Evolutionary conservation across 2,797 vertebrate genomes (phyloP), one percentile per base, ranked within the genome.

Genomic region (Tragopan temminckii): DNA sequence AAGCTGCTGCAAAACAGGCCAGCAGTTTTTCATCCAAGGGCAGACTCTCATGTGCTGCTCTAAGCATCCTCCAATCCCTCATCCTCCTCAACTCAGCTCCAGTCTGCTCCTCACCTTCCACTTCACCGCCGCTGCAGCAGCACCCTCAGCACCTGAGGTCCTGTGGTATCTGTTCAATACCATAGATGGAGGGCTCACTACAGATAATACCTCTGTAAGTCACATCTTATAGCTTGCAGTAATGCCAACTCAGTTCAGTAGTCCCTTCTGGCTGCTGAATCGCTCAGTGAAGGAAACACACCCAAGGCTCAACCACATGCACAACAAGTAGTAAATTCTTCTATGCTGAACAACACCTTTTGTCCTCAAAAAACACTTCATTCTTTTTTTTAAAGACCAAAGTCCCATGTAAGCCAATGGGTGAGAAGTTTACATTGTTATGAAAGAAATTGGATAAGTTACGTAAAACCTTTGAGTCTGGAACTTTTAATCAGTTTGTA

Each of bases 191-290:
- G 43, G 35, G 76, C 50, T 85, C 50, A 7, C 40, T 76, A 43
- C 67, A 77, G 63, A 80, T 94, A 91, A 89, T 11, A 57, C 29
- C 40, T 59, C 20, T 68, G 80, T 81, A 88, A 90, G 88, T 93
- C 64, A 57, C n/a, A 33, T 80, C 86, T 91, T 90, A 90, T 20
- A 84, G 70, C 46, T 79, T n/a, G 52, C 38, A 52, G 82, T 88
- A 50, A 88, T 3, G 11, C 63, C 5, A 9, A 67, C 45, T 52
- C 66, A 80, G 89, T 90, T 84, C 91, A 92, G 71, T 53, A 72
- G 59, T 18, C 29, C 23, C 57, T 92, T 72, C 46, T 79, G 70
- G 33, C 45, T 91, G 89, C 62, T 81, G 81, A 76, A 79, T 38
- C 70, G 74, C 15, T 13, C 19, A 36, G 43, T 58, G 21, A 84